Conservation (phyloP, 2,888 invertebrate species). For the Stenurella melanura region DNA sequence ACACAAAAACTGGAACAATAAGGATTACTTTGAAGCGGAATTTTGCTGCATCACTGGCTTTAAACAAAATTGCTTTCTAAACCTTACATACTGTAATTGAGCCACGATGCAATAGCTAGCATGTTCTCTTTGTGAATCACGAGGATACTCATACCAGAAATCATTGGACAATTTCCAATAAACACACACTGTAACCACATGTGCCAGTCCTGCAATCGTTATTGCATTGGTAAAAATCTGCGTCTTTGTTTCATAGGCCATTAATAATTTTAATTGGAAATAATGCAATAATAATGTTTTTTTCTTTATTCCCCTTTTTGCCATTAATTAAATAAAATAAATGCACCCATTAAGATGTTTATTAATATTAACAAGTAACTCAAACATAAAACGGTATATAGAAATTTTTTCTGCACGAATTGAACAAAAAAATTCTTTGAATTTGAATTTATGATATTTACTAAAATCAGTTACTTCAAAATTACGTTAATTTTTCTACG, state of each 20-base stretch:
- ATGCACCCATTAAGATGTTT: too few relatives aligned
- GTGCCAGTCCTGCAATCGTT: background rate
- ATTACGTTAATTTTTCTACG: too few relatives aligned
- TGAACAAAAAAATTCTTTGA: too few relatives aligned
- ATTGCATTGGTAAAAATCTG: background rate
- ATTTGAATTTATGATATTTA: too few relatives aligned
- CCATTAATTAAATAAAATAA: background rate
- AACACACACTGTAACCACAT: conserved; percentile 29
- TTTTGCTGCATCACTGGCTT: conserved; percentile 51
- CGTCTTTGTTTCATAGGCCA: background rate
- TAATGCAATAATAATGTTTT: conserved; percentile 2
- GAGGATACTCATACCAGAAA: conserved; percentile 1
- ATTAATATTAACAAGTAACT: too few relatives aligned
- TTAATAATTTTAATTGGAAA: background rate
- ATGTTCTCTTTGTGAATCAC: conserved; percentile 40
- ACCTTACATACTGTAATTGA: conserved; percentile 40
- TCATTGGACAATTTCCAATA: conserved; percentile 37
- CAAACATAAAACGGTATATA: too few relatives aligned
- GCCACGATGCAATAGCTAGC: conserved; percentile 35
- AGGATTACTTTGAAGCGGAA: conserved; percentile 46
- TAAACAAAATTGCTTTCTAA: conserved; percentile 51
- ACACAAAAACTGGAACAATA: conserved; percentile 52
- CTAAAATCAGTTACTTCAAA: too few relatives aligned
- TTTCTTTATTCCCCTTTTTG: background rate
- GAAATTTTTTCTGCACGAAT: too few relatives aligned